Evolutionary conservation across 2,113 vertebrate genomes (phyloP), one percentile per base, ranked within the genome.

Genomic region (Oncorhynchus masou): DNA sequence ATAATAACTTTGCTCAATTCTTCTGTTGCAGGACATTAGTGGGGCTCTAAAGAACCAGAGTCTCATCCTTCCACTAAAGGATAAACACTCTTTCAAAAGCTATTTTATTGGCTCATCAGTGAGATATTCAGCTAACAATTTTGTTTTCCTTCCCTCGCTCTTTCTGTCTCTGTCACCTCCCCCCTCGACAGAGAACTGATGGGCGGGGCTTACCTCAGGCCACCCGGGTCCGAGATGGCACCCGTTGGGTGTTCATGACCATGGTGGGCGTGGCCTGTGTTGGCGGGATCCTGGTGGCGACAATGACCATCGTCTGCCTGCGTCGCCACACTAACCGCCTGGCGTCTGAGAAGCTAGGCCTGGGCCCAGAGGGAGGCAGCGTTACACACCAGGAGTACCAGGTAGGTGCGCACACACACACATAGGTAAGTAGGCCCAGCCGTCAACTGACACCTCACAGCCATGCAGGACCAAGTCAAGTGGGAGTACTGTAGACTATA

Each of bases 351-450:
- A 96, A 95, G 73, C 92, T 98, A 85, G 96, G 96, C 0, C 87
- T 99, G 84, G 97, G 96, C 1, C 95, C 96, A 0, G 97, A 99
- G 88, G 96, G 94, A 0, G 96, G 95, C 5, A 91, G 91, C 0
- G 95, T 96, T 89, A 96, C 92, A 59, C 97, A 97, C 75, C 94
- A 96, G 4, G 96, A 97, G 82, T 99, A 99, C 88, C 97, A 99
- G 97, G 97, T 99, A 88, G 75, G 81, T 16, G 2, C n/a, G 11
- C 20, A 64, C n/a, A 64, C 19, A 45, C 19, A 69, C 34, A 39
- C 68, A 22, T 0, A 34, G 6, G 34, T 34, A 34, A 34, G 9
- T 24, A 62, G 19, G 2, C 20, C 20, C 60, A 62, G 19, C 19
- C n/a, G 0, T 16, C 20, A 8, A 25, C 60, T 1, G n/a, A n/a